These are phyloP conservation scores for Gavialis gangeticus DNA, from an alignment of 2,113 vertebrate genomes.

Conservation along the genomic window DNA sequence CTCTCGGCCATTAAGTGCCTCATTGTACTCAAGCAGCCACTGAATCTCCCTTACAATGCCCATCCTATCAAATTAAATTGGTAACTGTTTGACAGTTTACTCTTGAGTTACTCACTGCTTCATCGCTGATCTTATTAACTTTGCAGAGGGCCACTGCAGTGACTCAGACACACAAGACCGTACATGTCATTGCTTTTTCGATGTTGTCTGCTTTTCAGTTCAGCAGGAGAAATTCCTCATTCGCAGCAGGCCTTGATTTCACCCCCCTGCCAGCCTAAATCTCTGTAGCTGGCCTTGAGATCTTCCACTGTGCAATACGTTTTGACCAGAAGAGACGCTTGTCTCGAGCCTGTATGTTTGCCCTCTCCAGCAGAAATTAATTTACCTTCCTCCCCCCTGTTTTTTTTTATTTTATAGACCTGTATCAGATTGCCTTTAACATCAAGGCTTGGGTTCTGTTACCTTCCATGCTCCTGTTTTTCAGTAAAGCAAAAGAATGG, in stretches of 20 bases:
- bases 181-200: fast-evolving
- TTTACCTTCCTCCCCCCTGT: constrained; percentile 4
- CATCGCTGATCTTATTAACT: neutral
- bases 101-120: neutral
- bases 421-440: neutral
- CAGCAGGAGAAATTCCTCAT: neutral
- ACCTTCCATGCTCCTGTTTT: neutral
- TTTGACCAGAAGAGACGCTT: neutral
- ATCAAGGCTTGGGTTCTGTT: constrained; percentile 7
- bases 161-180: fast-evolving
- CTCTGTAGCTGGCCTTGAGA: fast-evolving
- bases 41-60: fast-evolving
- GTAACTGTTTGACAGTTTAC: neutral
- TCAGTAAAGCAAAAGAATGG: neutral
- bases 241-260: neutral
- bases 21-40: neutral
- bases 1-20: fast-evolving
- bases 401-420: neutral
- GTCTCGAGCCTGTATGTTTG: fast-evolving
- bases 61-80: neutral
- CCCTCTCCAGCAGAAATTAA: neutral
- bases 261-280: fast-evolving
- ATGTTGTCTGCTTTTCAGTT: neutral
- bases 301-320: neutral
- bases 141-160: neutral